phyloP scores from a whole-genome alignment of 2,888 invertebrate species.

The Cactoblastis cactorum region DNA sequence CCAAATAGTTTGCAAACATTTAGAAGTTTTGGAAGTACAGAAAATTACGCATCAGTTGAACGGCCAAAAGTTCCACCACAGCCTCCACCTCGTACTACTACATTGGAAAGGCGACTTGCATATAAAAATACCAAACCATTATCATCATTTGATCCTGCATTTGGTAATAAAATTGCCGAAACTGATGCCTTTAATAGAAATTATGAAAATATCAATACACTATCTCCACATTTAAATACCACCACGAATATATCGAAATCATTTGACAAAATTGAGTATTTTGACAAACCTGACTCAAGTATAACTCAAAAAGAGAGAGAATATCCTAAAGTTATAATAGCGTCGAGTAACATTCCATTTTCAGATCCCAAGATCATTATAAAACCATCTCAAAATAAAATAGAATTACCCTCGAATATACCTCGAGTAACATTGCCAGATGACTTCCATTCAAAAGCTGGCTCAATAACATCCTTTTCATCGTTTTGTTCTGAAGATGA shows the following conservation, averaged over 20 bases:
- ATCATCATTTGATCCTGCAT: conserved; percentile 55
- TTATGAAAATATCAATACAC: conserved; percentile 60
- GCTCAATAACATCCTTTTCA: conserved; percentile 58
- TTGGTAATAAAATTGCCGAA: conserved; percentile 43
- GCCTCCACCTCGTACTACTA: conserved; percentile 87
- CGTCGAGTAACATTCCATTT: conserved; percentile 63
- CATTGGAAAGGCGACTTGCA: conserved; percentile 80
- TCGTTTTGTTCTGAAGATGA: conserved; percentile 64
- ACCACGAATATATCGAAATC: conserved; percentile 35
- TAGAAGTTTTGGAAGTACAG: conserved; percentile 45
- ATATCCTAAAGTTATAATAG: conserved; percentile 73
- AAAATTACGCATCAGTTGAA: conserved; percentile 52
- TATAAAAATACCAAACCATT: conserved; percentile 62
- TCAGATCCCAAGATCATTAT: conserved; percentile 81
- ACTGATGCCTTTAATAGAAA: conserved; percentile 32
- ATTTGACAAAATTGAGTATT: conserved; percentile 35
- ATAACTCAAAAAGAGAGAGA: conserved; percentile 44
- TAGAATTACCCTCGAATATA: conserved; percentile 53
- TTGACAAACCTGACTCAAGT: conserved; percentile 30
- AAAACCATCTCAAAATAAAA: conserved; percentile 72
- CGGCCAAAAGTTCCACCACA: conserved; percentile 79
- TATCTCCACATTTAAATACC: conserved; percentile 34
- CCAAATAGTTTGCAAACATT: conserved; percentile 70
- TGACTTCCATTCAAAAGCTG: conserved; percentile 60
- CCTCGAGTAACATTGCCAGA: conserved; percentile 75